phyloP scores from a whole-genome alignment of 2,888 invertebrate genomes.

The Thymelicus sylvestris region DNA sequence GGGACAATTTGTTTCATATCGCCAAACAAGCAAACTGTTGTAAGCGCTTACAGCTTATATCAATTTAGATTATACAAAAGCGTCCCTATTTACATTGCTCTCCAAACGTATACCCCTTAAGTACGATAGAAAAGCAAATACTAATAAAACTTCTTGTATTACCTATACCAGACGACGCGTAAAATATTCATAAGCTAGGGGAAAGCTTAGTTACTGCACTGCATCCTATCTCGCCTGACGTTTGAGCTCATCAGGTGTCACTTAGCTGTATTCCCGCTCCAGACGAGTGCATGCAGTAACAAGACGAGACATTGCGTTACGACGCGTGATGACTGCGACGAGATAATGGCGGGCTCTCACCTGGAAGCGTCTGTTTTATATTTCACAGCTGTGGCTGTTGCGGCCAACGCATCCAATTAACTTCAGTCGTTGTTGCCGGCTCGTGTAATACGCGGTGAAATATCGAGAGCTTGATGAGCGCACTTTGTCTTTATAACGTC shows the following conservation, averaged over 20 bases:
- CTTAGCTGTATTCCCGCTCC: slow-evolving; percentile 51
- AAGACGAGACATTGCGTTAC: slow-evolving; percentile 50
- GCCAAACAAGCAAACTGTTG: too few species aligned
- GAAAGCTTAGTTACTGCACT: slow-evolving; percentile 23
- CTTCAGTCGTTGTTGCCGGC: slow-evolving; percentile 64
- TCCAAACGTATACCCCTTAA: neutral
- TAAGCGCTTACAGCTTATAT: too few species aligned
- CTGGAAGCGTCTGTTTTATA: slow-evolving; percentile 63
- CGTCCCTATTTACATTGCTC: too few species aligned
- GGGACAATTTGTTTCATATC: too few species aligned
- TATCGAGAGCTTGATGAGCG: slow-evolving; percentile 72
- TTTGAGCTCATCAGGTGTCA: slow-evolving; percentile 58
- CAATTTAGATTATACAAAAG: too few species aligned
- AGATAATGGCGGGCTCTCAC: slow-evolving; percentile 56
- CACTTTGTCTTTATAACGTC: slow-evolving; percentile 57
- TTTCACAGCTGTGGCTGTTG: slow-evolving; percentile 65
- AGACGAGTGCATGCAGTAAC: slow-evolving; percentile 43
- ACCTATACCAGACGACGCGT: slow-evolving; percentile 10
- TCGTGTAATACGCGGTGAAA: slow-evolving; percentile 72
- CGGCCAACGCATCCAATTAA: slow-evolving; percentile 77
- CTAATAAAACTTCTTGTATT: slow-evolving; percentile 1
- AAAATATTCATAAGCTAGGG: slow-evolving; percentile 34
- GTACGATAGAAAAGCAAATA: neutral
- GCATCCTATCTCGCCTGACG: slow-evolving; percentile 41
- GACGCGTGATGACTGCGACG: slow-evolving; percentile 46